Evolutionary conservation across 1,140 invertebrate genomes (phyloP).

Genomic region (Diorhabda elongata): DNA sequence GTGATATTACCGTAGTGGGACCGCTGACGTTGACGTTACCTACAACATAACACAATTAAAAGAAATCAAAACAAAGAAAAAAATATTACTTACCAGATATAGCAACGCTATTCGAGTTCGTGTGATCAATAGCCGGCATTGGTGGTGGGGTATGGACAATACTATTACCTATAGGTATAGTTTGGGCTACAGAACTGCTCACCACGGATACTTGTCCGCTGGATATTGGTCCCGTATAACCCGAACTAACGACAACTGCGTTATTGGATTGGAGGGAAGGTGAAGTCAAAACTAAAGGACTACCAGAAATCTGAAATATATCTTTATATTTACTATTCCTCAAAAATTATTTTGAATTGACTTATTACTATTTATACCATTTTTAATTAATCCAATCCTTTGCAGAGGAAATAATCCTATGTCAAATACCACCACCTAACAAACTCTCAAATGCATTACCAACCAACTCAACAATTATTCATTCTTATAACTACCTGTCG

Average conservation of each 20-base stretch:
- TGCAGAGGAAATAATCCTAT: no score
- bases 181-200: conserved; percentile 37
- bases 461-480: no score
- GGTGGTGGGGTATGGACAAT: conserved; percentile 36
- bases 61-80: not conserved
- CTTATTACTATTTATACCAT: no score
- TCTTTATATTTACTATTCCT: not conserved
- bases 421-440: no score
- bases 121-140: conserved; percentile 26
- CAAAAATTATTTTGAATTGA: not conserved
- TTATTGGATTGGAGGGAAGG: conserved; percentile 28
- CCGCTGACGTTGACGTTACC: conserved; percentile 53
- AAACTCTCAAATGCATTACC: no score
- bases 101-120: conserved; percentile 21
- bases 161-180: conserved; percentile 39
- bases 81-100: conserved; percentile 15
- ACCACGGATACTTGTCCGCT: conserved; percentile 42
- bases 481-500: no score
- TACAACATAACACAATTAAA: conserved; percentile 16
- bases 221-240: conserved; percentile 39
- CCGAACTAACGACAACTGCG: conserved; percentile 42
- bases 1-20: conserved; percentile 59
- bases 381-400: no score
- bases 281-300: conserved; percentile 9
- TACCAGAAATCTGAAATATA: conserved; percentile 8